Base-by-base conservation (phyloP, 1,140 invertebrate genomes). In the Calephelis virginiensis region DNA sequence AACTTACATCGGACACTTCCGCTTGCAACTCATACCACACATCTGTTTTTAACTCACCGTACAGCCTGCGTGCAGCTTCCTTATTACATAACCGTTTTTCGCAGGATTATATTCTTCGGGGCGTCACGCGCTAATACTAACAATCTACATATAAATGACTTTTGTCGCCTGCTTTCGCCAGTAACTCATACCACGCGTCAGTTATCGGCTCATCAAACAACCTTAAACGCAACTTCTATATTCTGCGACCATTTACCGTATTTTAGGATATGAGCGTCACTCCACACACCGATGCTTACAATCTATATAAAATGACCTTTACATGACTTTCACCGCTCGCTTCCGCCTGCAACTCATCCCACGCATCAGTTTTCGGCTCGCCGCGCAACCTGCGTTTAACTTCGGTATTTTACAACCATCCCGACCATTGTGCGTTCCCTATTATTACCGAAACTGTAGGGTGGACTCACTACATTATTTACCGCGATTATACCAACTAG, bases 401-500 rank as follows among this genome's bases (percentile, higher is more conserved):
- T 76, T 63, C 66, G 53, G 66, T 74, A 71, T 78, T 76, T 78
- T 78, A 80, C 76, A 72, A 68, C 74, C 66, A 63, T 66, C 50
- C 50, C 59, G 68, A 8, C 56, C 63, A 71, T 72, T 72, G 75
- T 75, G 73, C 69, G 75, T 72, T 70, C 68, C 63, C 71, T 71
- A 73, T 76, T 76, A 68, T 71, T 71, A 60, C 56, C 49, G 37
- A 14, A 46, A 28, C 64, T 14, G 60, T 67, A 46, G 63, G 69
- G 69, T 68, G 66, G 66, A 46, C 69, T 65, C 63, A 63, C 65
- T 47, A 49, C 47, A 38, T 63, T 67, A 40, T 40, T 61, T 61
- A 40, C 37, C 37, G 17, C 47, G 46, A 49, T 53, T 53, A 53
- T 53, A 53, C 49, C 49, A 53, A 53, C 49, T 53, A 53, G 49